Base-by-base conservation (phyloP, 2,888 invertebrate species). In the Eupithecia tripunctaria region DNA sequence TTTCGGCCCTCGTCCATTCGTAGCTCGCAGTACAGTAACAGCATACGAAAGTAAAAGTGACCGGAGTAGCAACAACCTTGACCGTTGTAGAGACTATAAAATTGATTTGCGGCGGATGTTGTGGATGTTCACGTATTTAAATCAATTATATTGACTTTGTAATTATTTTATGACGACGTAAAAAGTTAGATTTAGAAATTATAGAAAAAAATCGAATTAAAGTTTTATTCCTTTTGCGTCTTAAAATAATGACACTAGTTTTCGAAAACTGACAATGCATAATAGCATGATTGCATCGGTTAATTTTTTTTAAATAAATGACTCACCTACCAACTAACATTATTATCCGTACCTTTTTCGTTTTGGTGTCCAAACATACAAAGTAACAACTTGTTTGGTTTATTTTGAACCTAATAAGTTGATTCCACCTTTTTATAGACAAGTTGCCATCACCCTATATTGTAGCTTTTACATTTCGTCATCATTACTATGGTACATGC, bases 11-110 rank as follows among this genome's bases (percentile, higher is more conserved):
- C 18, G 36, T 63, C 63, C n/a, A 32, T 32, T n/a, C 36, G 60
- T 4, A n/a, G 38, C 21, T 64, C 64, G 14, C 36, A 38, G 12
- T 36, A 21, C 36, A 38, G 12, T 36, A 21, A 14, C 36, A 21
- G 64, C 38, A 64, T 15, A n/a, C 21, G 64, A 64, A 64, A 64
- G 64, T 64, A 64, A 64, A 64, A 64, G 64, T 64, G 64, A 41
- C 38, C 64, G 36, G 5, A n/a, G 32, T n/a, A 29, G 32, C 62
- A 12, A 64, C 64, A 64, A 64, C 64, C 64, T 64, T 64, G 64
- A 64, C 64, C 64, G 64, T 7, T 38, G 36, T 2, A 63, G n/a
- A 32, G 64, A 18, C 64, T 36, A 64, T 25, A 64, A 25, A 12
- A 25, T 38, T 64, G 21, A 38, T 63, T 63, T 63, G 63, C 63